Evolutionary conservation across 2,797 vertebrate species (phyloP).

Genomic region (Hephaestus fuliginosus): DNA sequence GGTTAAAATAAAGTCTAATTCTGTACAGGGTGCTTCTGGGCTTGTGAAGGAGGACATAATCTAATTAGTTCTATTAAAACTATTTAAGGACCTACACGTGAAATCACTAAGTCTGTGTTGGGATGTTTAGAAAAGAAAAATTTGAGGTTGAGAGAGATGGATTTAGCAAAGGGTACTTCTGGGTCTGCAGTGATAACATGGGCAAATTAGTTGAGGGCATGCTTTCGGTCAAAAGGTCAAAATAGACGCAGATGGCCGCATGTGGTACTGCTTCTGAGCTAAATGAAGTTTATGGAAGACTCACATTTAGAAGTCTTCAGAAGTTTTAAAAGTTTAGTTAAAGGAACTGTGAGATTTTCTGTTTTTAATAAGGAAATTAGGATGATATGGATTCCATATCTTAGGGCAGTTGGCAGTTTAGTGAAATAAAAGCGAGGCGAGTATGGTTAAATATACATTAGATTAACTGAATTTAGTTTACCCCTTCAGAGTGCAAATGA

Average conservation of each 20-base stretch:
- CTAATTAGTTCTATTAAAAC: conserved; percentile 73
- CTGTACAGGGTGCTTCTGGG: conserved; percentile 57
- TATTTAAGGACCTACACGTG: conserved; percentile 64
- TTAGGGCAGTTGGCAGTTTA: background rate
- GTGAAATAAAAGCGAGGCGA: conserved; percentile 5
- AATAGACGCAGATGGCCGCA: conserved; percentile 41
- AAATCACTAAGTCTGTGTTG: conserved; percentile 55
- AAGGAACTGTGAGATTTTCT: background rate
- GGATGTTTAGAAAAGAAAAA: conserved; percentile 34
- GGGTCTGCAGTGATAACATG: conserved; percentile 51
- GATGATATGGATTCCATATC: background rate
- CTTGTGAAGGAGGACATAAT: conserved; percentile 68
- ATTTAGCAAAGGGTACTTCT: conserved; percentile 59
- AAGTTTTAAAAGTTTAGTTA: conserved; percentile 7
- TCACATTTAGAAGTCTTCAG: background rate
- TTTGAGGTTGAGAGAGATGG: conserved; percentile 28
- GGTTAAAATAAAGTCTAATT: conserved; percentile 69
- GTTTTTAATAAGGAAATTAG: conserved; percentile 4
- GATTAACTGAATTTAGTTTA: conserved; percentile 6
- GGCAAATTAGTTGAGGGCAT: conserved; percentile 45
- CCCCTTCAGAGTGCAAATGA: background rate
- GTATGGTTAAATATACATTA: conserved; percentile 14
- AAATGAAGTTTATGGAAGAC: conserved; percentile 8
- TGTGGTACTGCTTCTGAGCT: conserved; percentile 14
- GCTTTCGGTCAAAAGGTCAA: conserved; percentile 52